phyloP scores from a whole-genome alignment of 92 coral and sea anemone genomes.

The Porites cylindrica region DNA sequence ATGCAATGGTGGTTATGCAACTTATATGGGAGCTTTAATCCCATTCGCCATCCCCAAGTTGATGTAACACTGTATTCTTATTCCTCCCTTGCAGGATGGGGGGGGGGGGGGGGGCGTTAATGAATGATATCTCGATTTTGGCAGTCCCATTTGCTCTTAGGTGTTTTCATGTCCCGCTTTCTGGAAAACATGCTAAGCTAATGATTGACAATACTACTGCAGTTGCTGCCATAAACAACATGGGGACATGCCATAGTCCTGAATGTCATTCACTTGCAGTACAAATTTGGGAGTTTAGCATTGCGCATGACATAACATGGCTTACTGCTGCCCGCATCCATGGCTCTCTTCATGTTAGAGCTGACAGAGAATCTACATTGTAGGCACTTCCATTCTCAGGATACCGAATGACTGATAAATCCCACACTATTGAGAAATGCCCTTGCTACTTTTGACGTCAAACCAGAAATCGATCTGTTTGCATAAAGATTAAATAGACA shows the following conservation, averaged over 20 bases:
- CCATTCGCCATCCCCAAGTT: constrained; percentile 41
- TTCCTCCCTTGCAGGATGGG: constrained; percentile 65
- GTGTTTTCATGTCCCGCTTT: constrained; percentile 40
- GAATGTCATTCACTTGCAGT: constrained; percentile 6
- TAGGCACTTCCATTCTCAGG: constrained; percentile 46
- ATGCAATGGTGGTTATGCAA: constrained; percentile 44
- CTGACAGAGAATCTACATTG: constrained; percentile 58
- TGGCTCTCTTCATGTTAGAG: constrained; percentile 44
- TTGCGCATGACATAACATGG: constrained; percentile 31
- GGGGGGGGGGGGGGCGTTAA: constrained; percentile 24
- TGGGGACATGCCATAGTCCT: constrained; percentile 70
- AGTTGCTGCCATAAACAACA: constrained; percentile 58
- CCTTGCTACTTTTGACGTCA: constrained; percentile 25
- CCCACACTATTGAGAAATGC: constrained; percentile 39
- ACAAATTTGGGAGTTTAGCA: constrained; percentile 62
- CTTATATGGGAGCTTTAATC: constrained; percentile 33
- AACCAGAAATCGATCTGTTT: constrained; percentile 61
- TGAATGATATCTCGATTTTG: constrained; percentile 35
- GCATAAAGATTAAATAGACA: constrained; percentile 66
- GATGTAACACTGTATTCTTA: constrained; percentile 55
- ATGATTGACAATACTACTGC: constrained; percentile 72
- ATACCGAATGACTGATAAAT: constrained; percentile 68
- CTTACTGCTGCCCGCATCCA: constrained; percentile 63
- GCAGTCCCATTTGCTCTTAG: constrained; percentile 64
- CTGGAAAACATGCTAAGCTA: constrained; percentile 60